A percentile compares a stretch with the other conserved stretches of the same genome.
These are phyloP conservation scores for Dilophus febrilis DNA, from an alignment of 2,888 invertebrate species.

Conservation along the genomic window DNA sequence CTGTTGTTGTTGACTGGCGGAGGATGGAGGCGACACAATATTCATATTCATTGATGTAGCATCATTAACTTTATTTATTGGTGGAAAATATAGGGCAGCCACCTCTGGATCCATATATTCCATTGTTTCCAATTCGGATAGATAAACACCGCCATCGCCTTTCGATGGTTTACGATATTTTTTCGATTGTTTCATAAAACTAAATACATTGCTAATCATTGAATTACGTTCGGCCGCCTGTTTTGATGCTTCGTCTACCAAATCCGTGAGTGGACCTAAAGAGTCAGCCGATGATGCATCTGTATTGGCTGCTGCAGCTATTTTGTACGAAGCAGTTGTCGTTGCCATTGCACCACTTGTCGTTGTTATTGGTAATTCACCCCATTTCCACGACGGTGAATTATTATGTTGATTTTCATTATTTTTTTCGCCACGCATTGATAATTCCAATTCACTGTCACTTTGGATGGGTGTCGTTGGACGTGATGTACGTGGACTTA, in stretches of 20 bases:
- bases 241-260: constrained; percentile 3
- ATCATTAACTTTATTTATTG: constrained; percentile 18
- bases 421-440: constrained; percentile 27
- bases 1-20: not conserved
- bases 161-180: constrained; percentile 39
- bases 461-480: constrained; percentile 78
- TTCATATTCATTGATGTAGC: constrained; percentile 4
- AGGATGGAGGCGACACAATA: not conserved
- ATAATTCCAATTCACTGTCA: constrained; percentile 81
- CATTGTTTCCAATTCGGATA: constrained; percentile 69
- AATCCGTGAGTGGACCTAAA: not conserved
- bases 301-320: too few species aligned
- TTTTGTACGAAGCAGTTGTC: constrained; percentile 5
- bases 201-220: constrained; percentile 81
- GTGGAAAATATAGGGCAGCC: constrained; percentile 70
- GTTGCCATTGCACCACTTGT: constrained; percentile 17
- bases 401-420: constrained; percentile 16
- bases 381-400: constrained; percentile 68
- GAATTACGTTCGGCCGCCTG: constrained; percentile 36
- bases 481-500: constrained; percentile 37
- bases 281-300: not conserved
- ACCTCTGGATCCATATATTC: constrained; percentile 86
- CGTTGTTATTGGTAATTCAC: constrained; percentile 48
- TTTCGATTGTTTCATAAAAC: constrained; percentile 70
- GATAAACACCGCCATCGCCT: constrained; percentile 73